Evolutionary conservation across 64 coral and sea anemone genomes (phyloP), one percentile per base, ranked within the genome.

Genomic region (Platygyra sinensis): DNA sequence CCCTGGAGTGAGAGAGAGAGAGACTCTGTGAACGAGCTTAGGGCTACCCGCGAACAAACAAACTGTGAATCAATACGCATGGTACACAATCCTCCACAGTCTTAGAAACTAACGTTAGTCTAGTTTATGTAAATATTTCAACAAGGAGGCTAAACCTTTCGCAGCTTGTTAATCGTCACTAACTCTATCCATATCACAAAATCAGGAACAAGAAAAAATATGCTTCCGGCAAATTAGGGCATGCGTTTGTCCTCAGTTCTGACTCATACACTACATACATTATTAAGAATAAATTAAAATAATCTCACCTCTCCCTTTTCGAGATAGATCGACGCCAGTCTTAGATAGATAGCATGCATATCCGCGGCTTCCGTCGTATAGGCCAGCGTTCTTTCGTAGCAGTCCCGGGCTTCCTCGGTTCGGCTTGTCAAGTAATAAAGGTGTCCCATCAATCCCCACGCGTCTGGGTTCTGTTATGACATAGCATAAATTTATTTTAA

Each of bases 301-400:
- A 33, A n/a, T 8, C 33, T 59, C 72, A 99, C 96, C 88, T 95
- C 87, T 69, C 72, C 96, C 61, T 93, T 88, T 74, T 93, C 91
- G 22, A 99, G 73, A 79, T 99, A 99, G 60, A 99, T 95, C 9
- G 93, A 95, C 59, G 96, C 96, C 65, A 99, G 54, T 73, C 96
- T 87, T 18, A 95, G 88, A 74, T 93, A 93, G 18, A 99, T 95
- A 17, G 87, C 91, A 52, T 99, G 96, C 87, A 99, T 99, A 22
- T 95, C 88, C 46, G 94, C 85, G 20, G 96, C 94, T 75, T 99
- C 96, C 18, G 91, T 93, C 3, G 95, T 82, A 83, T 99, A 99
- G 3, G 88, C 89, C 88, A 99, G 80, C 14, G 96, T 99, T 80
- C 96, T 95, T 50, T 99, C 94, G 65, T 99, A 99, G 90, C 94